Conservation (phyloP, 2,113 vertebrate genomes). For the Gobius niger region DNA sequence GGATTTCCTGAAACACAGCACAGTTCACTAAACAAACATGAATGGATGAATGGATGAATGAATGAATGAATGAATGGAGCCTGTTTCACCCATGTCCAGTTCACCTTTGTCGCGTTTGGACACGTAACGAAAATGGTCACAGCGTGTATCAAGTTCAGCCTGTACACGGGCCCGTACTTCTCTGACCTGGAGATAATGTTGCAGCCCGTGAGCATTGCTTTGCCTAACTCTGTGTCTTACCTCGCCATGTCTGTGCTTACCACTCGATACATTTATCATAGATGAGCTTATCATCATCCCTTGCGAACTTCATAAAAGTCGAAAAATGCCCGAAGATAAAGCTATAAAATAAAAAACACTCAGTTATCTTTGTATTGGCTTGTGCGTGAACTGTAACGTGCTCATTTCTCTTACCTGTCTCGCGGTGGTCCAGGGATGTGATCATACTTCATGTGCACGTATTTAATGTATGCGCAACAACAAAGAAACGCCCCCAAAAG, state of each 20-base stretch:
- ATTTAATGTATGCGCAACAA: constrained; percentile 74
- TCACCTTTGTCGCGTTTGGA: constrained; percentile 75
- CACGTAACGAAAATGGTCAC: constrained; percentile 37
- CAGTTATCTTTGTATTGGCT: neutral
- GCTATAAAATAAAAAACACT: constrained; percentile 22
- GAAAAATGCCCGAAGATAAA: constrained; percentile 60
- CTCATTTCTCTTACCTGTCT: constrained; percentile 64
- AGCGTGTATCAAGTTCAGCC: constrained; percentile 52
- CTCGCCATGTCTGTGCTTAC: constrained; percentile 32
- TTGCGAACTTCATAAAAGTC: neutral
- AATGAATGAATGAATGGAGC: no score
- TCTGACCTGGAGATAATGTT: constrained; percentile 51
- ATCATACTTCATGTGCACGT: constrained; percentile 76
- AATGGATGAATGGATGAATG: no score
- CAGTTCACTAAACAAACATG: neutral
- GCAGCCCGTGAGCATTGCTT: no score
- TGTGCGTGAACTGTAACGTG: no score
- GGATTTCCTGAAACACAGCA: constrained; percentile 61
- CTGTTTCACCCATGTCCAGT: constrained; percentile 9
- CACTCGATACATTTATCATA: constrained; percentile 62
- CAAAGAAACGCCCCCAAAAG: constrained; percentile 10
- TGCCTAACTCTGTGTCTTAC: no score
- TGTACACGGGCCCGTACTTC: constrained; percentile 62
- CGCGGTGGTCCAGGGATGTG: constrained; percentile 80
- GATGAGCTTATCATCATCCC: neutral